A percentile compares a stretch with the other conserved stretches of the same genome.
Evolutionary conservation across 2,113 vertebrate species (phyloP).

Genomic region (Corythornis cristatus): DNA sequence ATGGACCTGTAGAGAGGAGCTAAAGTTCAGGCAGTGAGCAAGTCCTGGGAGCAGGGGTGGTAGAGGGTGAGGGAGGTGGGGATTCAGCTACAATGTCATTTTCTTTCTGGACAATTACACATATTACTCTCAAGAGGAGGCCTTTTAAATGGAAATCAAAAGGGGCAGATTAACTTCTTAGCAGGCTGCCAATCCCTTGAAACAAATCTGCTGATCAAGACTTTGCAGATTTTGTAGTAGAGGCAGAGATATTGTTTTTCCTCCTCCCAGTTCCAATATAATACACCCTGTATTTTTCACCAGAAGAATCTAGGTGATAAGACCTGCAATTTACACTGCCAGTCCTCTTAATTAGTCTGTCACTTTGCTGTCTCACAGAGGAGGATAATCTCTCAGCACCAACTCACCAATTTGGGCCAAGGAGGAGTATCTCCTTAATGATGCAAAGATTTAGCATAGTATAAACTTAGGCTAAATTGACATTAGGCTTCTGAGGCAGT

Average conservation of each 20-base stretch:
- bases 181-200: neutral
- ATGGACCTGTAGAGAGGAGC: neutral
- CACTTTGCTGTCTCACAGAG: neutral
- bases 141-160: neutral
- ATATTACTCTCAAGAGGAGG: neutral
- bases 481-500: neutral
- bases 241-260: neutral
- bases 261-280: neutral
- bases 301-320: neutral
- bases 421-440: neutral
- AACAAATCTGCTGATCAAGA: neutral
- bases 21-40: neutral
- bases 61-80: neutral
- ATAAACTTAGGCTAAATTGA: neutral
- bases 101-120: neutral
- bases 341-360: neutral
- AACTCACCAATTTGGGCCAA: neutral
- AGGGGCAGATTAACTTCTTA: neutral
- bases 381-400: neutral
- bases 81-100: accelerated
- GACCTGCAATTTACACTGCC: neutral
- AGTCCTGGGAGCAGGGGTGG: neutral
- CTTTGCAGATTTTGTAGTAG: neutral
- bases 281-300: neutral
- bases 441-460: neutral